Conservation (phyloP, 2,797 vertebrate species). For the Varecia variegata region DNA sequence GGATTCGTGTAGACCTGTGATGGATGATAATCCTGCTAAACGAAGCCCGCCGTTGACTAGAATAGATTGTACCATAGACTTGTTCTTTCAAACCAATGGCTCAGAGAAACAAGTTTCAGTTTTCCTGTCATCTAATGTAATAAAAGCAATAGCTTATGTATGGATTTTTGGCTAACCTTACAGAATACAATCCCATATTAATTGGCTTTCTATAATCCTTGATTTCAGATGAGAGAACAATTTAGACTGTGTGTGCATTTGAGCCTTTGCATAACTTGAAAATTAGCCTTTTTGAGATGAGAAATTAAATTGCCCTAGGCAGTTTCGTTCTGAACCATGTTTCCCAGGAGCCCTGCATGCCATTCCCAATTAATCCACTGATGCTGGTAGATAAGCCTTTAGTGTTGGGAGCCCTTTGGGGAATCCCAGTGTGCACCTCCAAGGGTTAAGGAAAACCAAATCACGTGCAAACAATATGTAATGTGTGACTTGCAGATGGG, state of each 20-base stretch:
- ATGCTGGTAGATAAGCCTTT: conserved; percentile 70
- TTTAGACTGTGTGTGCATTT: conserved; percentile 26
- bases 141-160: conserved; percentile 63
- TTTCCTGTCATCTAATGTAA: conserved; percentile 64
- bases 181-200: conserved; percentile 53
- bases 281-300: conserved; percentile 71
- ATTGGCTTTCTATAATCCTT: conserved; percentile 66
- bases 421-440: conserved; percentile 68
- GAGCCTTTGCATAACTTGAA: conserved; percentile 47
- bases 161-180: conserved; percentile 56
- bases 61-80: neutral
- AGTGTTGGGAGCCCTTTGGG: conserved; percentile 46
- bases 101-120: conserved; percentile 45
- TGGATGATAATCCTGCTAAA: conserved; percentile 42
- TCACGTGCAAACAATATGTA: conserved; percentile 60
- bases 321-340: conserved; percentile 37
- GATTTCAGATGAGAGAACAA: conserved; percentile 65
- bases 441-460: conserved; percentile 67
- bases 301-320: conserved; percentile 73
- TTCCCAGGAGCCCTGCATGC: conserved; percentile 75
- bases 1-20: neutral
- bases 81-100: conserved; percentile 31
- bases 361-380: conserved; percentile 75
- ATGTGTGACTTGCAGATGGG: conserved; percentile 74
- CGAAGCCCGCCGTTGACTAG: conserved; percentile 22